Base-by-base conservation (phyloP, 2,113 vertebrate species). In the Poecile atricapillus region DNA sequence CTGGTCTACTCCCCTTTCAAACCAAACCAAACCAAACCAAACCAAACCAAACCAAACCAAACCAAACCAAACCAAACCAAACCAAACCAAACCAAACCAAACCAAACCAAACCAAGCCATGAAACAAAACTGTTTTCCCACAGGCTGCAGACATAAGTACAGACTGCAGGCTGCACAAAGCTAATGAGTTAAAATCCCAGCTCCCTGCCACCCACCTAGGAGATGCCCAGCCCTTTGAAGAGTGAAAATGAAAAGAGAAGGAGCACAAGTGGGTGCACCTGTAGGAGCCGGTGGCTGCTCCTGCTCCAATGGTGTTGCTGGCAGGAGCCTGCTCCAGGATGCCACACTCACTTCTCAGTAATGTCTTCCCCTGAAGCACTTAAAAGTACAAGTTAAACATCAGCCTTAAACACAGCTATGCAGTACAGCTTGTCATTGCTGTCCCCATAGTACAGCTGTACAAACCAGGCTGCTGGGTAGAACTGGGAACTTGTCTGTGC, bases 151-250 rank as follows among this genome's bases (percentile, higher is more conserved):
- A 30, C 27, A 2, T 9, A 60, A 85, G 83, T 56, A 17, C 33
- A 68, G 90, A 78, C 87, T 89, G 84, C 81, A 63, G 92, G 85
- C 81, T 87, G 90, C 90, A 92, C 90, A 82, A 75, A 90, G 82
- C 65, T 53, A 50, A 78, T 27, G 78, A 68, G 81, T 75, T 55
- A 82, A 39, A 70, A 91, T 30, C 64, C 93, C 89, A 86, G 35
- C 50, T 89, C 73, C 41, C n/a, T 1, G 13, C 25, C 55, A 25
- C 11, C 49, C 24, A 7, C 22, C 23, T 4, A 47, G 62, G 46
- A 68, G 83, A 43, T 56, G 84, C 47, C 81, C 84, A 59, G 62
- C n/a, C 39, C 65, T 82, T 28, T 69, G 92, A 63, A 52, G 74
- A 71, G 27, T 3, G 25, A 7, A 24, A 79, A 39, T 31, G 35